Base-by-base conservation (phyloP, 1,140 invertebrate species). In the Brachionus koreanus region DNA sequence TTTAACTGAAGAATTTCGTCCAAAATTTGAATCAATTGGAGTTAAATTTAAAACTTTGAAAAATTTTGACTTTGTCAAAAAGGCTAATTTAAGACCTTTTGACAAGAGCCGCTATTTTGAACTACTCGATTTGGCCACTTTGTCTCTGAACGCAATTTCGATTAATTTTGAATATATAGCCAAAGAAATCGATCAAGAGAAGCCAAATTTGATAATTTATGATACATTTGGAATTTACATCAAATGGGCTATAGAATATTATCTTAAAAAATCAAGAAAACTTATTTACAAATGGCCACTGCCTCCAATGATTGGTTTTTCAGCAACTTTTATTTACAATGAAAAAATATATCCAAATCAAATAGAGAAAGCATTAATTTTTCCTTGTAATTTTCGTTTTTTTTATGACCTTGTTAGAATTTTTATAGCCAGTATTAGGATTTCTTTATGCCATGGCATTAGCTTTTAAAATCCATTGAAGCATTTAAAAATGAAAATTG, bases 51-150 rank as follows among this genome's bases (percentile, higher is more conserved):
- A 74, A 29, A 4, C 16, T 10, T 29, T 74, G 16, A 46, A 43
- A 46, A 74, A 74, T 46, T 74, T 74, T 74, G 69, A 74, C 16
- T 46, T 74, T 25, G 42, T 74, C 69, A 74, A 74, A 46, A 74
- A 46, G 12, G 69, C 69, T 13, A n/a, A 74, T 74, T 74, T 74
- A 10, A 74, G n/a, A 29, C 69, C 69, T 10, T 74, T 74, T 16
- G 69, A 42, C 12, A 74, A 74, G 23, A 74, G 69, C 7, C 37
- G 69, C 6, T 46, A 74, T 46, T 74, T 74, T 25, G 69, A 74
- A 33, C 9, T 74, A 6, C 23, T 74, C n/a, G 69, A 74, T 74
- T 74, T 74, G 33, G 43, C 29, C 6, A 74, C 69, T 74, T 74
- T 39, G 7, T 42, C 69, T 12, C 25, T 74, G 29, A 46, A 74